These are phyloP conservation scores for Pogonocherus hispidulus DNA, from an alignment of 2,888 invertebrate genomes.

Conservation along the genomic window DNA sequence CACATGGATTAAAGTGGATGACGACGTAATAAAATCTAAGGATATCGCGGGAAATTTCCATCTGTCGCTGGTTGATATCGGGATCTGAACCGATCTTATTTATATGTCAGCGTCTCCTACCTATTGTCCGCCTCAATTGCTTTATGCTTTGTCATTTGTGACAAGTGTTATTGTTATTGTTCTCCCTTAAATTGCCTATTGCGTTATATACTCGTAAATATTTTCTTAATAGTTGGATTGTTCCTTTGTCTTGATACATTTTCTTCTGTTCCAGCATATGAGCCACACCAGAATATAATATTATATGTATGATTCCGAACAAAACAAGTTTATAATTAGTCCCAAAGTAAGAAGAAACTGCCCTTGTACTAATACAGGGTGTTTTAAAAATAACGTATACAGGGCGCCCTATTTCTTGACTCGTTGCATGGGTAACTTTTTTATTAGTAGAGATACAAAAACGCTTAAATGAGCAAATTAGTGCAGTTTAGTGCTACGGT, in stretches of 20 bases:
- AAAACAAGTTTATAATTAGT: too few relatives aligned
- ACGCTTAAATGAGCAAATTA: too few relatives aligned
- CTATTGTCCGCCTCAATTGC: conserved; percentile 16
- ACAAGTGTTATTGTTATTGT: conserved; percentile 12
- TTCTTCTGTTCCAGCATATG: not conserved
- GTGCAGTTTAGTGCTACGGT: too few relatives aligned
- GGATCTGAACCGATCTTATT: conserved; percentile 33
- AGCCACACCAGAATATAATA: too few relatives aligned
- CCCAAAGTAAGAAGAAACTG: too few relatives aligned
- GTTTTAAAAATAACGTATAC: too few relatives aligned
- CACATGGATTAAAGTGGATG: conserved; percentile 49
- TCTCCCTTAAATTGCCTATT: conserved; percentile 19
- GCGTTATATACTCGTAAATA: not conserved
- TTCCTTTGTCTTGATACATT: not conserved
- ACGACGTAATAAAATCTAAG: conserved; percentile 46
- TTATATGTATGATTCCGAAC: too few relatives aligned
- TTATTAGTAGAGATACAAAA: too few relatives aligned
- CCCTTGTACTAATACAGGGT: too few relatives aligned
- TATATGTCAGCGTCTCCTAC: conserved; percentile 15
- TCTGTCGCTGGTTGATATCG: conserved; percentile 36
- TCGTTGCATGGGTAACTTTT: too few relatives aligned
- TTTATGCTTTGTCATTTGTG: conserved; percentile 15
- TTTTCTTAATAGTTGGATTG: not conserved
- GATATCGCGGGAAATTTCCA: conserved; percentile 43
- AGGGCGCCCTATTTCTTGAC: too few relatives aligned